Percentiles rank a stretch among this genome's conserved stretches.
phyloP scores from a whole-genome alignment of 2,888 invertebrate genomes.

The Hoplodrina blanda region DNA sequence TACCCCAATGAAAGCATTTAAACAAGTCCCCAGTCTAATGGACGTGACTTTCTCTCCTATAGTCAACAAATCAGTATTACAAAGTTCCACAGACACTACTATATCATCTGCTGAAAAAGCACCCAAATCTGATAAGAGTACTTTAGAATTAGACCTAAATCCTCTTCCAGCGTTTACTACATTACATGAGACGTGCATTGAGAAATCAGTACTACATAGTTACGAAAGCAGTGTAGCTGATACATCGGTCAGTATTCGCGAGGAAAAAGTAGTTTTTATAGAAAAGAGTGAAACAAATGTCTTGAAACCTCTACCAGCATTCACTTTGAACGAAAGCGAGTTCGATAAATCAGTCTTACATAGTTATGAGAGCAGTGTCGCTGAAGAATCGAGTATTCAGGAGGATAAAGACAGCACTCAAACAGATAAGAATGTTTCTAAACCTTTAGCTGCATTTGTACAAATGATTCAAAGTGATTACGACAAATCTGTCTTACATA shows the following conservation, averaged over 20 bases:
- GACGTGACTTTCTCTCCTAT: conserved; percentile 86
- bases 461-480: conserved; percentile 75
- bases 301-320: conserved; percentile 72
- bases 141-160: conserved; percentile 64
- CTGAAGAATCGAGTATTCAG: conserved; percentile 67
- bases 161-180: conserved; percentile 77
- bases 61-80: conserved; percentile 82
- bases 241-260: conserved; percentile 66
- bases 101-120: conserved; percentile 70
- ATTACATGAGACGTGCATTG: conserved; percentile 75
- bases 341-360: conserved; percentile 79
- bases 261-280: conserved; percentile 60
- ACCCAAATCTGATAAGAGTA: conserved; percentile 66
- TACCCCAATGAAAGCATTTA: conserved; percentile 82
- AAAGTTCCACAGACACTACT: conserved; percentile 78
- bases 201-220: conserved; percentile 81
- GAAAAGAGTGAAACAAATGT: conserved; percentile 52
- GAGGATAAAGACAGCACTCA: conserved; percentile 60
- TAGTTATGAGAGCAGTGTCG: conserved; percentile 76
- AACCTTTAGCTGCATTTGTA: conserved; percentile 68
- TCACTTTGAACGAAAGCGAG: conserved; percentile 77
- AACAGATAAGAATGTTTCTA: conserved; percentile 59
- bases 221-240: conserved; percentile 79
- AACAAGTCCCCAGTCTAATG: conserved; percentile 76
- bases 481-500: conserved; percentile 78